These are phyloP conservation scores for Phoenicopterus ruber DNA, from an alignment of 2,113 vertebrate species.

Conservation along the genomic window DNA sequence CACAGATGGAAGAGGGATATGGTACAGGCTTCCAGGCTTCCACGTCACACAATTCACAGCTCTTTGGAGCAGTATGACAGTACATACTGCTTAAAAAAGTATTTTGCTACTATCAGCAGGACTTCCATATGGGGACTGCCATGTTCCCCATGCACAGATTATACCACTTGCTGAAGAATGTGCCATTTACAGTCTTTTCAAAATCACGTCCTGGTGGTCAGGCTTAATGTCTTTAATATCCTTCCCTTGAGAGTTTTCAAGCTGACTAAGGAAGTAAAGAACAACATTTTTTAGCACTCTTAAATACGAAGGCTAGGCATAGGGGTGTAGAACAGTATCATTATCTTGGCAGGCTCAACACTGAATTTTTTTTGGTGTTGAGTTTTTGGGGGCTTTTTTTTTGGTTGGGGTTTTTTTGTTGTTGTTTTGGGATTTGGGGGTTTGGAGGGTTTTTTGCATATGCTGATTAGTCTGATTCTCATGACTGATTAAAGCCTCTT, in stretches of 20 bases:
- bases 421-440: neutral
- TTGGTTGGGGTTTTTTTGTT: neutral
- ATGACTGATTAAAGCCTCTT: neutral
- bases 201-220: neutral
- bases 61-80: neutral
- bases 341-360: neutral
- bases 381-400: accelerated
- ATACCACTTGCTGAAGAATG: neutral
- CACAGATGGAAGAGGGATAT: constrained; percentile 1
- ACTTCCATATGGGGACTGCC: neutral
- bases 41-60: neutral
- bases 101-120: neutral
- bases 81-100: neutral
- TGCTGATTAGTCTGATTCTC: neutral
- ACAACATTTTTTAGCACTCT: neutral
- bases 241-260: neutral
- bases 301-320: neutral
- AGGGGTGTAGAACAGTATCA: neutral
- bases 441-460: neutral
- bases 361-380: neutral
- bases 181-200: neutral
- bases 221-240: neutral
- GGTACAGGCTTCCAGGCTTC: neutral
- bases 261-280: neutral
- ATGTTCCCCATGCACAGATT: neutral